These are phyloP conservation scores for Danio albolineatus DNA, from an alignment of 2,797 vertebrate species.

Conservation along the genomic window DNA sequence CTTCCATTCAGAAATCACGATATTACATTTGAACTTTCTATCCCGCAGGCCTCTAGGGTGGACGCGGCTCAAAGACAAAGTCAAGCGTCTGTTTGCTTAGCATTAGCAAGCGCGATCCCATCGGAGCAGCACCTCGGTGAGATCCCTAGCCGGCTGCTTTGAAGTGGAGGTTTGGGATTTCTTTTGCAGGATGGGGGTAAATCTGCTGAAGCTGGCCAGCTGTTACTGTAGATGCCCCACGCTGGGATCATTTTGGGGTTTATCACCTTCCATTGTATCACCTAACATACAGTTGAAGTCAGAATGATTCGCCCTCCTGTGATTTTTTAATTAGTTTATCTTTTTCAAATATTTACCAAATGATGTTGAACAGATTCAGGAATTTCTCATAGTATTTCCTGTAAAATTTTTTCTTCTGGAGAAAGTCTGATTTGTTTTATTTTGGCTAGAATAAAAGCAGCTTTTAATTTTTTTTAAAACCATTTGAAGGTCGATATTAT, in stretches of 20 bases:
- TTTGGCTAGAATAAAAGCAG: no score
- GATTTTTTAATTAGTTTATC: no score
- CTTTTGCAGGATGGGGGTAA: conserved; percentile 59
- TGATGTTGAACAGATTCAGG: no score
- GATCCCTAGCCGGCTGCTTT: conserved; percentile 69
- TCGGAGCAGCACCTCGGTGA: conserved; percentile 68
- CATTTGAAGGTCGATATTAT: no score
- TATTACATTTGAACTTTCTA: neutral
- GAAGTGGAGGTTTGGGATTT: conserved; percentile 72
- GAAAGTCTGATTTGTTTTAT: no score
- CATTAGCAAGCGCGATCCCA: conserved; percentile 73
- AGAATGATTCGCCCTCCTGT: no score
- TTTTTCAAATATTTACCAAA: no score
- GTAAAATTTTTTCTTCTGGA: no score
- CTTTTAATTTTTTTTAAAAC: no score
- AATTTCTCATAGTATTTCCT: no score
- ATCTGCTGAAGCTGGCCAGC: conserved; percentile 68
- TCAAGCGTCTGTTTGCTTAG: conserved; percentile 67
- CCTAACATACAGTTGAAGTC: no score
- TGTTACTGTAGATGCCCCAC: conserved; percentile 63
- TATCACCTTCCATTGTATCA: neutral
- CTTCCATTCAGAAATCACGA: neutral
- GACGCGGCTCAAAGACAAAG: conserved; percentile 40
- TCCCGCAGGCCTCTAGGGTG: conserved; percentile 1
- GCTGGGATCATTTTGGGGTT: conserved; percentile 16